Evolutionary conservation across 2,888 invertebrate genomes (phyloP).

Genomic region (Drosophila cognata): DNA sequence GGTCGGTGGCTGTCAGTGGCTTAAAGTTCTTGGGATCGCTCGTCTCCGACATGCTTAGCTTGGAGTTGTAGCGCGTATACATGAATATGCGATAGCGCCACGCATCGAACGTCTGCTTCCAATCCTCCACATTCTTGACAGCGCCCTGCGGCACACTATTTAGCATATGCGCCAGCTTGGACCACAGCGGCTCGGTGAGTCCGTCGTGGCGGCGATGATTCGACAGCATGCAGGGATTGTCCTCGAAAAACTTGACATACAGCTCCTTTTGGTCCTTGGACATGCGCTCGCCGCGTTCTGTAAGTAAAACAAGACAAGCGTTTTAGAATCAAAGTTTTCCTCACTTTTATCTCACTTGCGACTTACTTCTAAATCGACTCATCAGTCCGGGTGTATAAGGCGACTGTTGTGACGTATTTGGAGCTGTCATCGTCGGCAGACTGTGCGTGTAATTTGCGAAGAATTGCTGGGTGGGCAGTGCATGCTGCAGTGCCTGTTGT

Average conservation of each 20-base stretch:
- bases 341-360: background rate
- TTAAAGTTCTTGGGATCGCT: conserved; percentile 82
- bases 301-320: conserved; percentile 4
- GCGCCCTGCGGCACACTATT: conserved; percentile 82
- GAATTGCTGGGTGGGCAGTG: conserved; percentile 65
- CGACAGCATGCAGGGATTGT: conserved; percentile 82
- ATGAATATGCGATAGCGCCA: conserved; percentile 83
- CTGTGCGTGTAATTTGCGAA: conserved; percentile 69
- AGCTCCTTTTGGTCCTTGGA: conserved; percentile 82
- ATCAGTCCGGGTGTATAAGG: conserved; percentile 78
- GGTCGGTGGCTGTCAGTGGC: conserved; percentile 81
- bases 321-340: background rate
- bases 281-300: conserved; percentile 83
- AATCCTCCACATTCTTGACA: conserved; percentile 82
- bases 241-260: conserved; percentile 82
- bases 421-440: conserved; percentile 59
- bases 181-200: conserved; percentile 80
- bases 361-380: conserved; percentile 80
- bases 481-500: conserved; percentile 58
- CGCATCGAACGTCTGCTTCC: conserved; percentile 83
- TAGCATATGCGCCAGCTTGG: conserved; percentile 77
- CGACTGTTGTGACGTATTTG: conserved; percentile 69
- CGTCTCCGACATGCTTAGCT: conserved; percentile 79
- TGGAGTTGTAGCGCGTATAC: conserved; percentile 83
- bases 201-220: conserved; percentile 81